Evolutionary conservation across 2,113 vertebrate genomes (phyloP), one percentile per base, ranked within the genome.

Genomic region (Datnioides undecimradiatus): DNA sequence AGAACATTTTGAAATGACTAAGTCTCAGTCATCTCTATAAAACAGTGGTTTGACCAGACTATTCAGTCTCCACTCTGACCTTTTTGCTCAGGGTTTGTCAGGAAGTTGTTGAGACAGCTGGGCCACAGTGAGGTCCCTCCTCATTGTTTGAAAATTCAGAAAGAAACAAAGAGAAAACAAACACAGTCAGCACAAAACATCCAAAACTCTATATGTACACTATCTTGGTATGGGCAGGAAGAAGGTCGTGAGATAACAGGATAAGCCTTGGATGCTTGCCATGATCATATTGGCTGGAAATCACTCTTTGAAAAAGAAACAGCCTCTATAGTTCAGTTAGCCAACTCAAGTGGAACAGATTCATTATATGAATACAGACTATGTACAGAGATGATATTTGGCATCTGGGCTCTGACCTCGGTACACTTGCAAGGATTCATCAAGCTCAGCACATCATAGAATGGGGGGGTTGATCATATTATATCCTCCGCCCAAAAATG

Each of bases 31-130:
- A 29, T 34, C 41, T 6, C 7, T 49, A 21, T 54, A 4, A 51
- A 34, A 76, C 54, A 70, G 31, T 11, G 19, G 25, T 60, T 23
- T 40, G 29, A 72, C 67, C 38, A 69, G 69, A 70, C 58, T 27
- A 8, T 17, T 57, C 13, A 11, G 79, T 69, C 79, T 82, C 85
- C 29, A 60, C 48, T 71, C 27, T 76, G 82, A 80, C 88, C 85
- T 83, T 66, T 74, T 62, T 43, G 70, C 62, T 69, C 58, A 40
- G 60, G 49, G 51, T 86, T 29, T 59, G 57, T 55, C 86, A 89
- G 92, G 87, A 92, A 87, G 86, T 84, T 86, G 78, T 88, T 87
- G 87, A 91, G 85, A 91, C 89, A 89, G 87, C 77, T 80, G 68
- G 76, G 31, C 76, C 48, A 69, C 46, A 67, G 31, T 36, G 38